Conservation (phyloP, 2,797 vertebrate species). For the Eutrigla gurnardus region DNA sequence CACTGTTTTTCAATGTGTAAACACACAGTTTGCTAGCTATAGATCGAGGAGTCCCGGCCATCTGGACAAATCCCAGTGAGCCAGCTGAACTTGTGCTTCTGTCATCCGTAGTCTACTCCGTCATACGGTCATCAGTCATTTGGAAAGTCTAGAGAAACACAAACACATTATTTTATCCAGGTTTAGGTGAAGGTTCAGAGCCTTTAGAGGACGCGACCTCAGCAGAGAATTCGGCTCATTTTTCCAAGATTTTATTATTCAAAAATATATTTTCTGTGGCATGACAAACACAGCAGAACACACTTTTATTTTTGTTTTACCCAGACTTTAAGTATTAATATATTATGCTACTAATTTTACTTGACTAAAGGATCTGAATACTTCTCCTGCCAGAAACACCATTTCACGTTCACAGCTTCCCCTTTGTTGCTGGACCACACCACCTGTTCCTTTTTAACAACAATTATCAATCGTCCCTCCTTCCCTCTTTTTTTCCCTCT, state of each 20-base stretch:
- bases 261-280: neutral
- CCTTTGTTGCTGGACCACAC: neutral
- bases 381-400: neutral
- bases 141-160: too few species aligned
- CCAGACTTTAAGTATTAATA: neutral
- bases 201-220: too few species aligned
- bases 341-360: neutral
- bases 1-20: neutral
- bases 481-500: neutral
- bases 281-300: neutral
- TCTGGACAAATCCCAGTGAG: too few species aligned
- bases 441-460: constrained; percentile 47
- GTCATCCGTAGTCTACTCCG: too few species aligned
- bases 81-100: too few species aligned
- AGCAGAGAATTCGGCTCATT: too few species aligned
- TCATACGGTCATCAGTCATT: too few species aligned
- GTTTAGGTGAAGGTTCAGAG: too few species aligned
- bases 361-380: neutral
- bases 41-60: too few species aligned
- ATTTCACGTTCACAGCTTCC: constrained; percentile 14
- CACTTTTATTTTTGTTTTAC: neutral
- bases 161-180: too few species aligned
- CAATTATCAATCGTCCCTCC: constrained; percentile 12
- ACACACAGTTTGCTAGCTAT: too few species aligned
- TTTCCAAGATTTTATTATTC: too few species aligned